Evolutionary conservation across 2,113 vertebrate genomes (phyloP), one percentile per base, ranked within the genome.

Genomic region (Falcunculus frontatus): DNA sequence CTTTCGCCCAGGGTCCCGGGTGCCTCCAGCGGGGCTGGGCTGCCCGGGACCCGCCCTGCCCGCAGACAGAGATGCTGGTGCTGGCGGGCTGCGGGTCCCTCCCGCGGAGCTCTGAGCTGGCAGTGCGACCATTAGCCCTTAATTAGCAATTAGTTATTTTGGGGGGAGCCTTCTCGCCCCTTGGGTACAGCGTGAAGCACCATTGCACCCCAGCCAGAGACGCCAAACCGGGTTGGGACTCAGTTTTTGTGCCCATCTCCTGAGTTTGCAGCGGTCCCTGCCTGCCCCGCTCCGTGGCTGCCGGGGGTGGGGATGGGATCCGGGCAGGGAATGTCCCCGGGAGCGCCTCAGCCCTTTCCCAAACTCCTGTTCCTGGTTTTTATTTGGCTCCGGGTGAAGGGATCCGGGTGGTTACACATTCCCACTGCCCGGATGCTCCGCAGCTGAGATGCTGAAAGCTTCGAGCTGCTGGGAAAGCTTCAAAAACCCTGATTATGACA

Each of bases 41-140:
- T 41, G 74, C 60, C 41, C 57, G 68, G 10, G 11, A 21, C 33
- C 77, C 2, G 0, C 53, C 63, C 52, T 63, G 72, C 86, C 88
- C 27, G 13, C 80, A 50, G 62, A 55, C 22, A 5, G 72, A 83
- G 95, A 64, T 93, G 94, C 93, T 89, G 91, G 91, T 93, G 94
- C 82, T 25, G 33, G 55, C 12, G 35, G 41, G 94, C 72, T 76
- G 76, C 68, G 93, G 56, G 68, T 63, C 60, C 69, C 75, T 93
- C 79, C 90, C 47, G 20, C 35, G 25, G 88, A 90, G 96, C 92
- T 95, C 94, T 39, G 92, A 95, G 94, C 95, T 93, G 94, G 86
- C 86, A 62, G 79, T 69, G 91, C 90, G 78, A 96, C 50, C 95
- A 84, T 88, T 95, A 96, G 96, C 95, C 96, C 95, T 96, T 96